Evolutionary conservation across 2,888 invertebrate genomes (phyloP), one percentile per base, ranked within the genome.

Genomic region (Sisyra terminalis): DNA sequence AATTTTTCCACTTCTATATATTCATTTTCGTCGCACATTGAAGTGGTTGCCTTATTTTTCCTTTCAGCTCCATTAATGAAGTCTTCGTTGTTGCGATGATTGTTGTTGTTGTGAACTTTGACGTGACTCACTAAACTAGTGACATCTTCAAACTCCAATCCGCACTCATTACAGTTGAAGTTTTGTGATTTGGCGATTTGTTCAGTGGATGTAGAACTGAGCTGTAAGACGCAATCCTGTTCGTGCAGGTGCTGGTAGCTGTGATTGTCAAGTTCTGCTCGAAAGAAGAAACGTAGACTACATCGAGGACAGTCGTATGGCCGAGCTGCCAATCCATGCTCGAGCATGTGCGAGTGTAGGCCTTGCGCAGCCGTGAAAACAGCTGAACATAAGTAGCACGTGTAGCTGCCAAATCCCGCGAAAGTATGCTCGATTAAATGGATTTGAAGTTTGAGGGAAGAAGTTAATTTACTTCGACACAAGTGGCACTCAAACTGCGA

Each of bases 361-460:
- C 84, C 84, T 1, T 73, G 69, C 0, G 90, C 80, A n/a, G 78
- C 78, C 0, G 86, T 85, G 59, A 90, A 92, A 1, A 85, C 78
- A 0, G 85, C 76, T 7, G 84, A 83, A 61, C 93, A 94, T 48
- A 92, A 72, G 59, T 88, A 88, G 60, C 93, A 93, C 3, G 80
- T 78, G 57, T 83, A 87, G 7, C 80, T 77, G 29, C 82, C 77
- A 52, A 84, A 85, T 3, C 87, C 88, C 17, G 84, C 84, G 56
- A 89, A 93, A 1, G 87, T 89, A 60, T 94, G 93, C 53, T 93
- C 90, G 46, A 93, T 90, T 45, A 92, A 68, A 57, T 92, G 92
- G 45, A 79, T 75, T 59, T 89, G 92, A 2, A 93, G 70, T 46
- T 88, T 79, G 30, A 82, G 73, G 0, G 86, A 78, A 2, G 85